Percentiles rank a stretch among this genome's conserved stretches.
Conservation (phyloP, 2,113 vertebrate species). For the Lepidiolamprologus cunningtoni region DNA sequence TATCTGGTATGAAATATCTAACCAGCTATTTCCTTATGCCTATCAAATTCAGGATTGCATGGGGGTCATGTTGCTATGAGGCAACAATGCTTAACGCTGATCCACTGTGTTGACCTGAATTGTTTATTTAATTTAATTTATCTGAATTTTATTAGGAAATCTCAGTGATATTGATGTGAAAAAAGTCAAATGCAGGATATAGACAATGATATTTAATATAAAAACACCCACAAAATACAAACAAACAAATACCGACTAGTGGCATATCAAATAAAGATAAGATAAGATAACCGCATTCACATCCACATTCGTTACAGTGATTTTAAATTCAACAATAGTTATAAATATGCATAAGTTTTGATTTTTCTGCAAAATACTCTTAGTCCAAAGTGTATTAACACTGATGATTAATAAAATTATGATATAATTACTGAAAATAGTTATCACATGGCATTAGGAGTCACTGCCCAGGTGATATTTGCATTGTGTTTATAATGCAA, state of each 20-base stretch:
- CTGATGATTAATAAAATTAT: neutral
- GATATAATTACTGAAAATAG: neutral
- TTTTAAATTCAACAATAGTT: fast-evolving
- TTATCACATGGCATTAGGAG: neutral
- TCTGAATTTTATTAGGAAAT: neutral
- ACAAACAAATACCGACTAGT: neutral
- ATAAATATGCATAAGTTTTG: neutral
- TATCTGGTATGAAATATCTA: neutral
- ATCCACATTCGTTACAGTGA: neutral
- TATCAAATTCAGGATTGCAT: neutral
- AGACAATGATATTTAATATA: neutral
- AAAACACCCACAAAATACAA: neutral
- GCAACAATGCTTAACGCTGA: neutral
- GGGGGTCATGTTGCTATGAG: neutral
- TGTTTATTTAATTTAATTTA: fast-evolving
- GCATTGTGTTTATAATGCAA: fast-evolving
- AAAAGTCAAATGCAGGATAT: neutral
- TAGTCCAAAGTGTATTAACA: neutral
- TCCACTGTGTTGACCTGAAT: neutral
- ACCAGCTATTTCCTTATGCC: neutral
- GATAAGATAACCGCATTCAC: neutral
- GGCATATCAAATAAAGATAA: neutral
- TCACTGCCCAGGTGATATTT: neutral
- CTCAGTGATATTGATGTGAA: neutral
- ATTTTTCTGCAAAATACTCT: neutral